These are phyloP conservation scores for Willowsia nigromaculata DNA, from an alignment of 2,888 invertebrate genomes.

Conservation along the genomic window DNA sequence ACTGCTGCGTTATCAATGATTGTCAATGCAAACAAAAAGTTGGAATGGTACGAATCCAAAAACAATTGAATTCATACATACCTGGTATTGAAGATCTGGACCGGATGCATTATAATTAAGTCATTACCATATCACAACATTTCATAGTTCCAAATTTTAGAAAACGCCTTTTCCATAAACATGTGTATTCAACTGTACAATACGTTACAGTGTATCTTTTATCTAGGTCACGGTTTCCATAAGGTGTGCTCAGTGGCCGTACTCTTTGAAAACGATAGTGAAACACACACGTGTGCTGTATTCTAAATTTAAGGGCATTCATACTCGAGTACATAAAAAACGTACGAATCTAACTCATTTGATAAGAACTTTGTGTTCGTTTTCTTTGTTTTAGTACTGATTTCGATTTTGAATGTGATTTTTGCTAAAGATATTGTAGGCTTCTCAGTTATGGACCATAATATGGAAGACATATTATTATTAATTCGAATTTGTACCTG, in stretches of 20 bases:
- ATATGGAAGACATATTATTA: not conserved
- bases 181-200: too few species aligned
- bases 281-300: not conserved
- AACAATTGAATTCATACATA: not conserved
- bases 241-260: not conserved
- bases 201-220: not conserved
- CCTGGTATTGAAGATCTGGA: not conserved
- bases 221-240: not conserved
- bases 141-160: too few species aligned
- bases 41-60: not conserved
- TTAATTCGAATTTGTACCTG: not conserved
- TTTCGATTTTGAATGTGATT: not conserved
- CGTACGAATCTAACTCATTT: not conserved
- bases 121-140: too few species aligned
- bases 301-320: not conserved
- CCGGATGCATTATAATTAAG: not conserved
- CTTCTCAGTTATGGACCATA: not conserved
- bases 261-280: not conserved
- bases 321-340: too few species aligned
- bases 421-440: too few species aligned
- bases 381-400: slow-evolving; percentile 19
- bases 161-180: not conserved
- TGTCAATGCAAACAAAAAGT: not conserved
- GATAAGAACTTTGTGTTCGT: not conserved
- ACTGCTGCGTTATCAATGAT: too few species aligned